Percentiles rank a stretch among this genome's conserved stretches.
Evolutionary conservation across 2,888 invertebrate genomes (phyloP).

Genomic region (Tricholauxania praeusta): DNA sequence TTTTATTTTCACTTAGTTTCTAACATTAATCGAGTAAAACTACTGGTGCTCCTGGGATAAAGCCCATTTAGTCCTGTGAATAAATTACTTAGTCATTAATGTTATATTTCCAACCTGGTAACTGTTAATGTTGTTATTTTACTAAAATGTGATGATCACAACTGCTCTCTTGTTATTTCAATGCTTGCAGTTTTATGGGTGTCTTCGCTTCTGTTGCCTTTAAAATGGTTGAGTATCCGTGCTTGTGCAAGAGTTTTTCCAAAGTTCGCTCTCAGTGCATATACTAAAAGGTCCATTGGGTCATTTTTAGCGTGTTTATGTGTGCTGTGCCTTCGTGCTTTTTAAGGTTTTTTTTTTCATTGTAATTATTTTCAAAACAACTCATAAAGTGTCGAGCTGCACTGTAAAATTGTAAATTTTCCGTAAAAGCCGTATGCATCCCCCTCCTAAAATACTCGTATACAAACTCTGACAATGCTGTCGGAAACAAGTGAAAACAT

Average conservation of each 20-base stretch:
- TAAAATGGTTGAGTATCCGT: neutral
- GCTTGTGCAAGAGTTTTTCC: neutral
- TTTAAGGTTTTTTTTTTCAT: neutral
- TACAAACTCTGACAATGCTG: too few species aligned
- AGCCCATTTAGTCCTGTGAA: too few species aligned
- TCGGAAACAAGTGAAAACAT: too few species aligned
- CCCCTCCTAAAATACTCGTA: too few species aligned
- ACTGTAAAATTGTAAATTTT: neutral
- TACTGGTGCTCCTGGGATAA: too few species aligned
- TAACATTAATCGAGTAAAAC: too few species aligned
- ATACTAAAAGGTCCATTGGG: neutral
- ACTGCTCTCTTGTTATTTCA: neutral
- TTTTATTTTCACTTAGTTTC: too few species aligned
- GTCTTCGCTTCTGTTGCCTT: neutral
- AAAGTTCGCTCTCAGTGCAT: neutral
- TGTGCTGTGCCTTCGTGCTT: neutral
- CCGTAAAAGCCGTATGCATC: too few species aligned
- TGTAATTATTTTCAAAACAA: constrained; percentile 3
- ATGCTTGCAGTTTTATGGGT: neutral
- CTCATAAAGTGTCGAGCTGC: constrained; percentile 13
- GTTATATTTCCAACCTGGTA: too few species aligned
- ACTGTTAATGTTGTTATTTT: too few species aligned
- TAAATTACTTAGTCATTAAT: too few species aligned
- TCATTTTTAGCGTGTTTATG: neutral
- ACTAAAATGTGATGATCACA: too few species aligned